These are phyloP conservation scores for Eptatretus burgeri DNA, from an alignment of 2,113 vertebrate genomes.

Conservation along the genomic window DNA sequence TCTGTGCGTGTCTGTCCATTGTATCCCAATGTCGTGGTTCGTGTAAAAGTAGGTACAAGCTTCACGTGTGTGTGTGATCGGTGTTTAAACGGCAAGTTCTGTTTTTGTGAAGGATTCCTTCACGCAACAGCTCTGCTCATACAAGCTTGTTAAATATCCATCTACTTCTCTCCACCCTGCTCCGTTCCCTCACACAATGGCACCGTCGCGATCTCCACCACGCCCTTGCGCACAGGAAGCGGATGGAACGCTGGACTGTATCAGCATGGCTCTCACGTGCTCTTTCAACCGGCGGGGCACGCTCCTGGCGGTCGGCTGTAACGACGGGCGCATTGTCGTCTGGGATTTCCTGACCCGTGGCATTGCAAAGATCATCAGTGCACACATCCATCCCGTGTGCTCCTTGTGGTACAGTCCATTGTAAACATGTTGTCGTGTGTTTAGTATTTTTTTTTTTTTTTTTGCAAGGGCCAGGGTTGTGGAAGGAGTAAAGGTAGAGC, in stretches of 20 bases:
- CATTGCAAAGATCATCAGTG: conserved; percentile 92
- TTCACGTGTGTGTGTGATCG: no score
- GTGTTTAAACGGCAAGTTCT: no score
- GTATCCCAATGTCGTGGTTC: no score
- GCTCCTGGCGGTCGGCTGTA: conserved; percentile 73
- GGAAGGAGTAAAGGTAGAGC: no score
- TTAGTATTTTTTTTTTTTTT: background rate
- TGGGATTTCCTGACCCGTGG: conserved; percentile 92
- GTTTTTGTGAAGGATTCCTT: no score
- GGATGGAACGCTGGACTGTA: conserved; percentile 76
- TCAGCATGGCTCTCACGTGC: conserved; percentile 97
- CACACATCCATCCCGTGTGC: conserved; percentile 85
- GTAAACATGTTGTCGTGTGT: background rate
- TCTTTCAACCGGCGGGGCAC: conserved; percentile 97
- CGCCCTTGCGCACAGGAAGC: conserved; percentile 31
- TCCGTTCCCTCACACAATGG: no score
- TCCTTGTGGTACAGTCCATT: conserved; percentile 37
- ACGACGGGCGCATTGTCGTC: conserved; percentile 84
- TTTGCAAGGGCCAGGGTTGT: background rate
- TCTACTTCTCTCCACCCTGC: no score
- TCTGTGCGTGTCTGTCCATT: no score
- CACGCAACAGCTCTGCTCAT: no score
- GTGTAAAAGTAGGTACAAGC: no score
- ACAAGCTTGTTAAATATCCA: no score
- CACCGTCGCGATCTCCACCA: no score